Evolutionary conservation across 2,888 invertebrate genomes (phyloP).

Genomic region (Conomelus anceps): DNA sequence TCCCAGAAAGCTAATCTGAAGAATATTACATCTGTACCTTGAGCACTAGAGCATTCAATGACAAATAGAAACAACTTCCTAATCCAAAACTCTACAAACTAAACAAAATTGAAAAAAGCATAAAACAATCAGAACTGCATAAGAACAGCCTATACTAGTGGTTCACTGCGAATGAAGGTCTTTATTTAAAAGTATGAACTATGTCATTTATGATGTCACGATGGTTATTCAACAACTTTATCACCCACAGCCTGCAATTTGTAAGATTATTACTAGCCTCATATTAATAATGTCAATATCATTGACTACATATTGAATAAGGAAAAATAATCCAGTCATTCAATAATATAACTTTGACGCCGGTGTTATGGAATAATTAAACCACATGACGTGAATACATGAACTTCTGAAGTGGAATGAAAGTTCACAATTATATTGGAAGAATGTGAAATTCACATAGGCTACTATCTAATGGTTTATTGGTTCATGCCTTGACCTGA

Average conservation of each 20-base stretch:
- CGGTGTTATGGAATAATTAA: not conserved
- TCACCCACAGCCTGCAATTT: too few relatives aligned
- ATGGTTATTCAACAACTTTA: not conserved
- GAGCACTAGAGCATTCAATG: not conserved
- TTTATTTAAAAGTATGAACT: not conserved
- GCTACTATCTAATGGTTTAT: too few relatives aligned
- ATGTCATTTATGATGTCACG: not conserved
- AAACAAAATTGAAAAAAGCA: not conserved
- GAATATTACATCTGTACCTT: not conserved
- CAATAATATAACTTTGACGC: not conserved
- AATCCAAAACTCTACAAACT: not conserved
- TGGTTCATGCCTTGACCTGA: too few relatives aligned
- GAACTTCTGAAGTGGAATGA: too few relatives aligned
- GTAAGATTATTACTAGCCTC: too few relatives aligned
- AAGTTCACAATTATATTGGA: too few relatives aligned
- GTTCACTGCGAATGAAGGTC: not conserved
- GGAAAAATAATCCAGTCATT: not conserved
- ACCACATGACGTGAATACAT: too few relatives aligned
- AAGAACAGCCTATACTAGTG: not conserved
- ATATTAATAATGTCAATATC: not conserved
- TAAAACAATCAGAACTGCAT: not conserved
- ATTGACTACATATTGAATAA: too few relatives aligned
- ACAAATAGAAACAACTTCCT: not conserved
- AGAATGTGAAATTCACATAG: too few relatives aligned
- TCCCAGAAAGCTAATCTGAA: not conserved